phyloP scores from a whole-genome alignment of 1,140 invertebrate species.

The Nasonia vitripennis region DNA sequence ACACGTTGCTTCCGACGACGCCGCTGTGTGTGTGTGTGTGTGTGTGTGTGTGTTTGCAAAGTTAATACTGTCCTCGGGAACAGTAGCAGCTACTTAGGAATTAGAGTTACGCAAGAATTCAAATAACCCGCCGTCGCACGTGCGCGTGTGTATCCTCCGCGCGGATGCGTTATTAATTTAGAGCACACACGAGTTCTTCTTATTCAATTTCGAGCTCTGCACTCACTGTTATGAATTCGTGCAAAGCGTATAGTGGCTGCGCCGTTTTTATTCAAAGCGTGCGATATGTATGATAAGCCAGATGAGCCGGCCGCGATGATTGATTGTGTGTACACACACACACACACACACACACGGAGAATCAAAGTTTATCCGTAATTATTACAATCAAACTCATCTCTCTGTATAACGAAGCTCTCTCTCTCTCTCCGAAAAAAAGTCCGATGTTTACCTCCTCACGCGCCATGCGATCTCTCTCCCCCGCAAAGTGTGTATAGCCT shows the following conservation, averaged over 20 bases:
- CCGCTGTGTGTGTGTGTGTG: background rate
- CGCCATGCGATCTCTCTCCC: constrained; percentile 7
- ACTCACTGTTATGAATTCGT: background rate
- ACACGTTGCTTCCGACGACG: constrained; percentile 36
- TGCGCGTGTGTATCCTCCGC: background rate
- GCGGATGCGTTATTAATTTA: constrained; percentile 30
- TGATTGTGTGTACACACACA: no score
- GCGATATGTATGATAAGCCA: no score
- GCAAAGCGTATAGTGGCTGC: no score
- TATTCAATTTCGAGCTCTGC: background rate
- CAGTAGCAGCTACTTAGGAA: constrained; percentile 41
- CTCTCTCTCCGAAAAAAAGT: background rate
- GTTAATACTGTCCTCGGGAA: constrained; percentile 44
- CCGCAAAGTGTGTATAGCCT: background rate
- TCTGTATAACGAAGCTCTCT: background rate
- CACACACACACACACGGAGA: no score
- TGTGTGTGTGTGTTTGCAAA: constrained; percentile 25
- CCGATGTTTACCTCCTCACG: constrained; percentile 8
- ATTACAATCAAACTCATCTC: background rate
- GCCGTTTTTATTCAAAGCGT: no score
- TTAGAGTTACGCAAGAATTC: constrained; percentile 49
- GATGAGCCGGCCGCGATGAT: no score
- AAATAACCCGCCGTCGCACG: constrained; percentile 14
- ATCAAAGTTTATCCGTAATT: background rate
- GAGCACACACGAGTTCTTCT: background rate